These are phyloP conservation scores for Epizoanthus illoricatus DNA, from an alignment of 92 coral and sea anemone genomes.

Conservation along the genomic window DNA sequence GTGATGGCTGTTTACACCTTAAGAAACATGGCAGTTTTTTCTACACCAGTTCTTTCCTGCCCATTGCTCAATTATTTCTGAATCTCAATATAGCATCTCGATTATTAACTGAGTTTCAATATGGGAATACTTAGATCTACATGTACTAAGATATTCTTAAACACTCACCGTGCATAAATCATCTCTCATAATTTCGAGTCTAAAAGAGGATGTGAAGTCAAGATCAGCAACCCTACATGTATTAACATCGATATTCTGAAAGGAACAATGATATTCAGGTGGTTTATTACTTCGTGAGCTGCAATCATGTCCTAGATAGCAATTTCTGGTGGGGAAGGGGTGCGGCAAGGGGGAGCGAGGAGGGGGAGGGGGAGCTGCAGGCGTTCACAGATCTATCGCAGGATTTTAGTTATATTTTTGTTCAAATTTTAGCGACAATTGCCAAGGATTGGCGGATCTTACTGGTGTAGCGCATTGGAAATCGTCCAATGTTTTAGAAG, in stretches of 20 bases:
- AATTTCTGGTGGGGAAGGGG: not conserved
- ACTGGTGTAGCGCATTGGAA: too few species aligned
- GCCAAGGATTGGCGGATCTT: too few species aligned
- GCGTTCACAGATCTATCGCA: too few species aligned
- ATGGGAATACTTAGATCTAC: not conserved
- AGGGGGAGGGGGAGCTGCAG: not conserved
- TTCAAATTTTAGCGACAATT: too few species aligned
- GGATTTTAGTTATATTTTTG: too few species aligned
- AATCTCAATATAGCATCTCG: too few species aligned
- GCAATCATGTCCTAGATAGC: not conserved
- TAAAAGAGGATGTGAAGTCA: constrained; percentile 81
- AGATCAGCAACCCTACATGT: constrained; percentile 64
- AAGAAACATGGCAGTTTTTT: too few species aligned
- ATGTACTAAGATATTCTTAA: not conserved
- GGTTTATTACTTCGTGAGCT: not conserved
- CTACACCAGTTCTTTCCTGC: too few species aligned
- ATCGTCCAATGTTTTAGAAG: too few species aligned
- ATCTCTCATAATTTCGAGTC: constrained; percentile 58
- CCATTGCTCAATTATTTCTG: too few species aligned
- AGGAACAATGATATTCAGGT: constrained; percentile 2
- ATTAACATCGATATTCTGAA: constrained; percentile 71
- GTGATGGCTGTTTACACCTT: too few species aligned
- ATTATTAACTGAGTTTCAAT: not conserved
- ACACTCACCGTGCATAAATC: constrained; percentile 74
- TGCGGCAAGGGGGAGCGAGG: too few species aligned